These are phyloP conservation scores for Grapholita molesta DNA, from an alignment of 1,140 invertebrate genomes.

Conservation along the genomic window DNA sequence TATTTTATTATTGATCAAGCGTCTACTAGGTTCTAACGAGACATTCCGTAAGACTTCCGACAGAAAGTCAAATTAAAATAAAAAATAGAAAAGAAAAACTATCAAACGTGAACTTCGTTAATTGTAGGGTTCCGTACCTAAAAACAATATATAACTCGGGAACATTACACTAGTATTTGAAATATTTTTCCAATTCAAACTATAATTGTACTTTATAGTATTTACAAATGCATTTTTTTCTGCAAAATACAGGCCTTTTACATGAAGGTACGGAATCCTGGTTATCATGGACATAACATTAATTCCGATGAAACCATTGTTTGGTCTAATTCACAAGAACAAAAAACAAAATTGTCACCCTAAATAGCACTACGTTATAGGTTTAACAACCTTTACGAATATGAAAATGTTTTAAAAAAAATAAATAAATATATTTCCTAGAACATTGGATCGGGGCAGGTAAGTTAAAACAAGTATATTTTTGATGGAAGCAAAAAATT, in stretches of 20 bases:
- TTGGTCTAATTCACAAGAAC: conserved; percentile 55
- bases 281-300: conserved; percentile 39
- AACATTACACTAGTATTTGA: background rate
- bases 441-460: background rate
- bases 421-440: background rate
- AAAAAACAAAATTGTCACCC: conserved; percentile 29
- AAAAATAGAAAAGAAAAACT: conserved; percentile 36
- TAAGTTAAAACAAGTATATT: conserved; percentile 11
- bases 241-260: background rate
- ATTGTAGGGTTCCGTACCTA: background rate
- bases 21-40: conserved; percentile 68
- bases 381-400: background rate
- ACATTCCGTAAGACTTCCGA: conserved; percentile 54
- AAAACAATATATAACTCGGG: background rate
- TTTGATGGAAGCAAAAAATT: conserved; percentile 17
- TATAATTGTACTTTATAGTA: conserved; percentile 47
- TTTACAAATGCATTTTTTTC: background rate
- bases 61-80: conserved; percentile 57
- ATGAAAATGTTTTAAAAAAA: background rate
- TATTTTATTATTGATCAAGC: conserved; percentile 72
- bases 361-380: conserved; percentile 30
- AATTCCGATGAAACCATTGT: conserved; percentile 61
- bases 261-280: background rate
- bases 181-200: conserved; percentile 36
- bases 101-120: background rate